phyloP scores from a whole-genome alignment of 2,113 vertebrate genomes.

The Python bivittatus region DNA sequence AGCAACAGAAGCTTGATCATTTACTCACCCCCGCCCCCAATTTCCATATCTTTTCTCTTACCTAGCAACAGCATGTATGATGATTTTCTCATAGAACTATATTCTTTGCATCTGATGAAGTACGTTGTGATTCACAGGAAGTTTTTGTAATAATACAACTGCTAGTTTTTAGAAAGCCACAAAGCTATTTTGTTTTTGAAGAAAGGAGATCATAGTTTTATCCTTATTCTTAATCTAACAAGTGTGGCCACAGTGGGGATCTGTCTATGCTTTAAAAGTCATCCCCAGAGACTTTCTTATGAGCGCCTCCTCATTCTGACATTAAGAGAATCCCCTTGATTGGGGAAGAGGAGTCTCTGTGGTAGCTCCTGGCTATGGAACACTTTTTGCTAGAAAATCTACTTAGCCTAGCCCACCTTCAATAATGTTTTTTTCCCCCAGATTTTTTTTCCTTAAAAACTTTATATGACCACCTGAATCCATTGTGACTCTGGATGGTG shows the following conservation, averaged over 20 bases:
- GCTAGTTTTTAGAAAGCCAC: not conserved
- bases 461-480: not conserved
- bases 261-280: not conserved
- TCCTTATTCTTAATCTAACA: not conserved
- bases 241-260: not conserved
- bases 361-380: not conserved
- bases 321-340: not conserved
- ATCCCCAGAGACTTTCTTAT: not conserved
- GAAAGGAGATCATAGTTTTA: not conserved
- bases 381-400: not conserved
- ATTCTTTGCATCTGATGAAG: not conserved
- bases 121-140: not conserved
- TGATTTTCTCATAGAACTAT: not conserved
- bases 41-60: not conserved
- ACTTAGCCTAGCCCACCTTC: not conserved
- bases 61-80: not conserved
- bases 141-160: not conserved
- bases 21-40: not conserved
- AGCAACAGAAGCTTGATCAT: not conserved
- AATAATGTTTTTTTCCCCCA: not conserved
- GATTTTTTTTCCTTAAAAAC: not conserved
- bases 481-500: not conserved
- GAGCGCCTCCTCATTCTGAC: not conserved
- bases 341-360: not conserved
- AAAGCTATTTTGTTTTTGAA: not conserved